These are phyloP conservation scores for Solen grandis DNA, from an alignment of 1,140 invertebrate species.

Conservation along the genomic window DNA sequence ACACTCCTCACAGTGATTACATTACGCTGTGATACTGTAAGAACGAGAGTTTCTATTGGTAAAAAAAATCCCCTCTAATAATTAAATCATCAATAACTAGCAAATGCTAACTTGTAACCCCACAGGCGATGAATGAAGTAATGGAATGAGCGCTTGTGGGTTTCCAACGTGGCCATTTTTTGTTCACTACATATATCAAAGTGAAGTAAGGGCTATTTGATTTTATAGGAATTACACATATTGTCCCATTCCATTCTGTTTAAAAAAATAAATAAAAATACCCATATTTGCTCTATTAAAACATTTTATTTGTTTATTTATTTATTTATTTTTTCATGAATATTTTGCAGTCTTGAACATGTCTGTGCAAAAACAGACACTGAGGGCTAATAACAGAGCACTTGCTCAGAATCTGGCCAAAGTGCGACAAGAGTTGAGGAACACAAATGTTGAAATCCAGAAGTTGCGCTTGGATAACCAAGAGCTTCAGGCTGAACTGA, in stretches of 20 bases:
- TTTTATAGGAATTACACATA: not conserved
- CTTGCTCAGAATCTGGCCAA: conserved; percentile 67
- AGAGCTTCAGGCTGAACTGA: conserved; percentile 56
- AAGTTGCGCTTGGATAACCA: conserved; percentile 55
- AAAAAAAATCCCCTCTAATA: too few relatives aligned
- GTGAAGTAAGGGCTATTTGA: not conserved
- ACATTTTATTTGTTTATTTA: not conserved
- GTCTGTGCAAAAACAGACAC: conserved; percentile 63
- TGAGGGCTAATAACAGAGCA: conserved; percentile 69
- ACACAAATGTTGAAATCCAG: conserved; percentile 53
- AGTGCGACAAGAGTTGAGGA: conserved; percentile 62
- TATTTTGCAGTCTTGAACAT: conserved; percentile 56
- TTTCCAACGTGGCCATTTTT: too few relatives aligned
- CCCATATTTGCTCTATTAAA: not conserved
- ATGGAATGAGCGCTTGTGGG: too few relatives aligned
- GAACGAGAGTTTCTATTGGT: too few relatives aligned
- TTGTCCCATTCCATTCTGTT: not conserved
- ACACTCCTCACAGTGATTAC: not conserved
- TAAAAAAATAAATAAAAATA: not conserved
- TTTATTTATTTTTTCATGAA: not conserved
- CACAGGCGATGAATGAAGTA: too few relatives aligned
- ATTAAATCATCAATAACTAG: too few relatives aligned
- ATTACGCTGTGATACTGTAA: too few relatives aligned
- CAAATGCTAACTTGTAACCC: too few relatives aligned
- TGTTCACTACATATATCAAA: not conserved